A percentile compares a stretch with the other conserved stretches of the same genome.
Conservation (phyloP, 2,113 vertebrate species). For the Muntiacus muntjak region DNA sequence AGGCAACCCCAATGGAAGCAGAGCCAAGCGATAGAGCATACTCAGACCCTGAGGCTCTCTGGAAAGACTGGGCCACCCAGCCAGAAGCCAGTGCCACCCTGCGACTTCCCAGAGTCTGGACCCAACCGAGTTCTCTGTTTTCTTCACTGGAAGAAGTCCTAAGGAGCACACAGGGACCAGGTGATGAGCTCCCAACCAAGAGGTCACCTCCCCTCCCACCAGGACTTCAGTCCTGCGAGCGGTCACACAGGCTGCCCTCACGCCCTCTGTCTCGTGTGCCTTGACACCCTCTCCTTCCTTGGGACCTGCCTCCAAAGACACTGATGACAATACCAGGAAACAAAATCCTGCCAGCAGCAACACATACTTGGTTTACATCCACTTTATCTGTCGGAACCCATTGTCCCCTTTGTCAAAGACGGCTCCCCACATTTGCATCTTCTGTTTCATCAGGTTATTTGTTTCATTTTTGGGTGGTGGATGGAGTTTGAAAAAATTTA, state of each 20-base stretch:
- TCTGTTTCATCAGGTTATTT: neutral
- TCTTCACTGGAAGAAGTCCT: neutral
- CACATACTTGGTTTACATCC: slow-evolving; percentile 10
- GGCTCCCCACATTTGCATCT: slow-evolving; percentile 19
- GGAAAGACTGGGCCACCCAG: neutral
- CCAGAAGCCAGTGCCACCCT: neutral
- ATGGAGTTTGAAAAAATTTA: slow-evolving; percentile 4
- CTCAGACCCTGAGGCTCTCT: neutral
- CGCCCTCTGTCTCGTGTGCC: neutral
- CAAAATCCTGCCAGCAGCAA: slow-evolving; percentile 9
- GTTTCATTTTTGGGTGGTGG: neutral
- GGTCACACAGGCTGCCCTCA: neutral
- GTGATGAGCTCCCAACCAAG: neutral
- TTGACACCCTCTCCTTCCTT: neutral
- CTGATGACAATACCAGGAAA: neutral
- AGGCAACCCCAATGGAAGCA: neutral
- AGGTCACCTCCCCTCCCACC: neutral
- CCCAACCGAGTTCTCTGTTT: neutral
- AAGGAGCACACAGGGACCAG: neutral
- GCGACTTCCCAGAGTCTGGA: neutral
- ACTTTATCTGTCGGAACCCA: slow-evolving; percentile 19
- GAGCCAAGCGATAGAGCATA: neutral
- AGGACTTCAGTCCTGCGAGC: neutral
- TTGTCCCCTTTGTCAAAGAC: neutral
- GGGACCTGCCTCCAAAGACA: neutral